Evolutionary conservation across 2,888 invertebrate genomes (phyloP), one percentile per base, ranked within the genome.

Genomic region (Catocala nupta): DNA sequence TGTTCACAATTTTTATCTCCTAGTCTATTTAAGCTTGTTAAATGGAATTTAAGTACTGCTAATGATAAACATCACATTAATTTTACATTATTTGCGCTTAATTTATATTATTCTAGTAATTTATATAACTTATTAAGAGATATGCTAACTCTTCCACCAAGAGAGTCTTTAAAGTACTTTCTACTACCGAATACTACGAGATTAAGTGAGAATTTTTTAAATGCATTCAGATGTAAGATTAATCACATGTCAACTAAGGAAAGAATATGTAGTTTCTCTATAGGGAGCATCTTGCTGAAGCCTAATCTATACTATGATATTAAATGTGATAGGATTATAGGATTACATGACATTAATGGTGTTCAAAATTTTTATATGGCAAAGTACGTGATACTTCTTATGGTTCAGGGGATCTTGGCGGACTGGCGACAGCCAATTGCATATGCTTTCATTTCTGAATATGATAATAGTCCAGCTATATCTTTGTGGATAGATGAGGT

Each of bases 341-440:
- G 81, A 0, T 70, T 82, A 34, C 77, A 78, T 55, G 81, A 82
- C 55, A 63, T 81, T 11, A 75, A 76, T 54, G 81, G 81, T 5
- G 58, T 63, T 2, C 80, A 81, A 60, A 67, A 65, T 36, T 48
- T 64, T 25, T 62, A 59, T 16, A 64, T 77, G 4, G 81, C 80
- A 3, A 77, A 73, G 52, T 67, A 73, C 65, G 81, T 75, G 8
- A 34, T 82, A 12, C 68, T 80, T 5, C 53, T 81, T 1, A 76
- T 79, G 67, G 70, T 78, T 2, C 71, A 75, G 42, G 82, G 82
- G 0, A 70, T 81, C 11, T 55, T 82, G 33, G 71, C 69, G 12
- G 69, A 77, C 51, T 81, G 81, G 82, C 63, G 53, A 43, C 82
- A 80, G 56, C 77, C 78, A 0, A 57, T 82, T 34, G 81, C 77